Conservation (phyloP, 2,113 vertebrate species). For the Cyphomyrus discorhynchus region DNA sequence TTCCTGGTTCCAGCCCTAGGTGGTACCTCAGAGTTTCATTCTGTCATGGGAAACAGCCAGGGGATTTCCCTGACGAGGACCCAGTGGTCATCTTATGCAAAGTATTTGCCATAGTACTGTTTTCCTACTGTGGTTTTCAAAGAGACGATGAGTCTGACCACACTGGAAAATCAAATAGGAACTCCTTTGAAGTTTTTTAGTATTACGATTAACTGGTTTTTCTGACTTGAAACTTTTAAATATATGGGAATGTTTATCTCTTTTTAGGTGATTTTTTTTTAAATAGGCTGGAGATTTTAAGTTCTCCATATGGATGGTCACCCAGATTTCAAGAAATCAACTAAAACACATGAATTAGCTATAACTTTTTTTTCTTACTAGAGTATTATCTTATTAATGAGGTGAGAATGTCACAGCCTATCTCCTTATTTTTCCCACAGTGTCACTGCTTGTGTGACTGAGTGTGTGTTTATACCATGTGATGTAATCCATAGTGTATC, state of each 20-base stretch:
- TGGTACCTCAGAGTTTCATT: background rate
- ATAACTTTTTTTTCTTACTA: background rate
- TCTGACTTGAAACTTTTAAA: background rate
- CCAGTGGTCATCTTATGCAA: constrained; percentile 5
- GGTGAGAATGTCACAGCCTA: too few relatives aligned
- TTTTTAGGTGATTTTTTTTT: background rate
- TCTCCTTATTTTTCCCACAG: background rate
- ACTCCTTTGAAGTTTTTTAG: background rate
- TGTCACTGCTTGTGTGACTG: background rate
- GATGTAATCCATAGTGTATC: background rate
- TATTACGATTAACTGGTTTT: background rate
- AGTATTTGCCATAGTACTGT: background rate
- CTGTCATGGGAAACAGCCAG: background rate
- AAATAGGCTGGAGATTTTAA: background rate
- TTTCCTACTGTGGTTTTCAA: constrained; percentile 33
- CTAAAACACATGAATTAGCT: background rate
- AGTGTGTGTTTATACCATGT: background rate
- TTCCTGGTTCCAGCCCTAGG: background rate
- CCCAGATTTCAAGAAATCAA: background rate
- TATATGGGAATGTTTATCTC: background rate
- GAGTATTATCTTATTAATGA: background rate
- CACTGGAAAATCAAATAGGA: background rate
- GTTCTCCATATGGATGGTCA: background rate
- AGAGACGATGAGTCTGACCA: background rate
- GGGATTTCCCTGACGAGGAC: background rate